These are phyloP conservation scores for Archegozetes longisetosus DNA, from an alignment of 1,140 invertebrate species.

Conservation along the genomic window DNA sequence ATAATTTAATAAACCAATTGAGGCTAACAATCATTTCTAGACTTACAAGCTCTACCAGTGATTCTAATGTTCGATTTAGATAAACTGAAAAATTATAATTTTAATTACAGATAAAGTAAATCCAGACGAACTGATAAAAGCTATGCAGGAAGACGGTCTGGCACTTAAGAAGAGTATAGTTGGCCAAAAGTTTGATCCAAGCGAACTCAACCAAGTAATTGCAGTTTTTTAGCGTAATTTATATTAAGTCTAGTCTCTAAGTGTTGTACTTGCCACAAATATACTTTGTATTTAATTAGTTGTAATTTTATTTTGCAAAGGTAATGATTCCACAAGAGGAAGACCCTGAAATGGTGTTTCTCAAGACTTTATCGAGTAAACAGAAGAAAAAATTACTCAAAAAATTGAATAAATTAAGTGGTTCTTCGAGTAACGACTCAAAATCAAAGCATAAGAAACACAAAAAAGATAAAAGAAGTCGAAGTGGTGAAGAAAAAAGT, in stretches of 20 bases:
- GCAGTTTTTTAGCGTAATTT: no score
- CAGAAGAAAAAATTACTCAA: slow-evolving; percentile 79
- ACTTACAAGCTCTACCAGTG: not conserved
- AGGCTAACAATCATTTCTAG: not conserved
- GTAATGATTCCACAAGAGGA: slow-evolving; percentile 30
- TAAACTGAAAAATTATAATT: not conserved
- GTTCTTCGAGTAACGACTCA: not conserved
- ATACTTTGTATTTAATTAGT: slow-evolving; percentile 1
- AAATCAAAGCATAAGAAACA: slow-evolving; percentile 6
- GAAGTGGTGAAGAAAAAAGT: not conserved
- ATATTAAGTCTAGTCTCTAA: no score
- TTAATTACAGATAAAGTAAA: slow-evolving; percentile 33
- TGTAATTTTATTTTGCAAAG: slow-evolving; percentile 3
- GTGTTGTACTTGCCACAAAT: no score
- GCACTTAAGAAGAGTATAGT: slow-evolving; percentile 61
- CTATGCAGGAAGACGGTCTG: slow-evolving; percentile 80
- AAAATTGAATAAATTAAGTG: slow-evolving; percentile 33
- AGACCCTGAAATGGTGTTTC: slow-evolving; percentile 46
- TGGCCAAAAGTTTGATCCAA: slow-evolving; percentile 41
- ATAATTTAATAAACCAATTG: not conserved
- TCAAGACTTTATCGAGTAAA: slow-evolving; percentile 64
- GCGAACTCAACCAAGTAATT: slow-evolving; percentile 29
- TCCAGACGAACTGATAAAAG: slow-evolving; percentile 57
- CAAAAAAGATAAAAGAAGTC: slow-evolving; percentile 13
- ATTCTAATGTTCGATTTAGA: not conserved